Evolutionary conservation across 2,797 vertebrate species (phyloP).

Genomic region (Halcyon leucocephala): DNA sequence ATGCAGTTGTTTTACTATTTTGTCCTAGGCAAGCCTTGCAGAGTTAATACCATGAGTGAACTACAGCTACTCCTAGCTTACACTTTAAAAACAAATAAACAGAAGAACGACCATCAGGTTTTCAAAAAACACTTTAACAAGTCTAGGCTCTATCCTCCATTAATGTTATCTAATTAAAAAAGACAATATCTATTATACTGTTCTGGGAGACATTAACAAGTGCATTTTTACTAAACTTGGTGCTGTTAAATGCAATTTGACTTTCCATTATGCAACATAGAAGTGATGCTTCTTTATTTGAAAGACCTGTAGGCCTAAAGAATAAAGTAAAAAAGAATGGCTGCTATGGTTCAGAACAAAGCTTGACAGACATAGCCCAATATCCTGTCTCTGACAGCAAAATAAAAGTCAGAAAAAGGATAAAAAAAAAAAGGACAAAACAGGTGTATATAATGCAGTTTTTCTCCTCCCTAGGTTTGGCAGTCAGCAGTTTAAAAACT

Average conservation of each 20-base stretch:
- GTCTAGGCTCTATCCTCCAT: not conserved
- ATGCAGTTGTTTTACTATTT: not conserved
- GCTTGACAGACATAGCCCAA: not conserved
- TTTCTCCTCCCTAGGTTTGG: not conserved
- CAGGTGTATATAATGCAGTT: not conserved
- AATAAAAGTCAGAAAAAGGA: not conserved
- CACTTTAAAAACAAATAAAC: fast-evolving
- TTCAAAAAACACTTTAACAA: not conserved
- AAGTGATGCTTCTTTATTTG: not conserved
- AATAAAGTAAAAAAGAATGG: not conserved
- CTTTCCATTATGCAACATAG: not conserved
- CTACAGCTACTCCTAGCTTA: not conserved
- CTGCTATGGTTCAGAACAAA: not conserved
- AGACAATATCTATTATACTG: not conserved
- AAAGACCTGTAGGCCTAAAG: not conserved
- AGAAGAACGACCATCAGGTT: not conserved
- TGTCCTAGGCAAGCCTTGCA: not conserved
- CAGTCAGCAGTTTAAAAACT: not conserved
- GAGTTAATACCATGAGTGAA: not conserved
- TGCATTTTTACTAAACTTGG: not conserved
- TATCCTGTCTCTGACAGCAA: not conserved
- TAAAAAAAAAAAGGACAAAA: not conserved
- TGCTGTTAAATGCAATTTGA: not conserved
- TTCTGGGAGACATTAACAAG: not conserved
- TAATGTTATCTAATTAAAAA: not conserved